phyloP scores from a whole-genome alignment of 1,140 invertebrate genomes.

The Leptinotarsa defecta region DNA sequence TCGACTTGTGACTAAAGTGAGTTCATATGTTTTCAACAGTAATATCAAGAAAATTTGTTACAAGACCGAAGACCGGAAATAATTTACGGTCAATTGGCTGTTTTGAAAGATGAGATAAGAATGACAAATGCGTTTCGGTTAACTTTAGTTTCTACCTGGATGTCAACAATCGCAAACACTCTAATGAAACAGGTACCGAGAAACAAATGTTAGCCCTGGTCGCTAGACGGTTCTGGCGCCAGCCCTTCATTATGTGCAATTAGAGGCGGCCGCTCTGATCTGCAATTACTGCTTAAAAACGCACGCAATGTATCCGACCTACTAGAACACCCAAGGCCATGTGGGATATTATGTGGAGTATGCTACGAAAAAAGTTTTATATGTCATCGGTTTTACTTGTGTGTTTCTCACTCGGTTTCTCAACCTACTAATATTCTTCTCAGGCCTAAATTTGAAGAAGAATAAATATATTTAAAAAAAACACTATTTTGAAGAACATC shows the following conservation, averaged over 20 bases:
- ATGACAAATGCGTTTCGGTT: neutral
- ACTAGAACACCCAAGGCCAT: conserved; percentile 14
- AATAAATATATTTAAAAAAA: no score
- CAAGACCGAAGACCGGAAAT: neutral
- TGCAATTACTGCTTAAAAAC: conserved; percentile 17
- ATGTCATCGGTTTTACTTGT: neutral
- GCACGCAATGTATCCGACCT: conserved; percentile 13
- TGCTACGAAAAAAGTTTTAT: neutral
- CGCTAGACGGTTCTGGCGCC: conserved; percentile 20
- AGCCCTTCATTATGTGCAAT: conserved; percentile 18
- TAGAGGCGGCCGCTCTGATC: conserved; percentile 17
- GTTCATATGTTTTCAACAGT: no score
- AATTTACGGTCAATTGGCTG: neutral
- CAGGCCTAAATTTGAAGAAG: no score
- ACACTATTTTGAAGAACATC: no score
- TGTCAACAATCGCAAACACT: neutral
- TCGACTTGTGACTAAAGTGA: no score
- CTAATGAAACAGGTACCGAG: conserved; percentile 1
- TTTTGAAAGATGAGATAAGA: neutral
- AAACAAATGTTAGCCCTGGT: conserved; percentile 13
- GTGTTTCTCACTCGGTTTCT: no score
- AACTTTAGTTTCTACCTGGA: neutral
- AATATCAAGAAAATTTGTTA: no score
- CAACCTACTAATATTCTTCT: no score
- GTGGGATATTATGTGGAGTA: neutral